Conservation (phyloP, 2,113 vertebrate genomes). For the Oenanthe oenanthe region DNA sequence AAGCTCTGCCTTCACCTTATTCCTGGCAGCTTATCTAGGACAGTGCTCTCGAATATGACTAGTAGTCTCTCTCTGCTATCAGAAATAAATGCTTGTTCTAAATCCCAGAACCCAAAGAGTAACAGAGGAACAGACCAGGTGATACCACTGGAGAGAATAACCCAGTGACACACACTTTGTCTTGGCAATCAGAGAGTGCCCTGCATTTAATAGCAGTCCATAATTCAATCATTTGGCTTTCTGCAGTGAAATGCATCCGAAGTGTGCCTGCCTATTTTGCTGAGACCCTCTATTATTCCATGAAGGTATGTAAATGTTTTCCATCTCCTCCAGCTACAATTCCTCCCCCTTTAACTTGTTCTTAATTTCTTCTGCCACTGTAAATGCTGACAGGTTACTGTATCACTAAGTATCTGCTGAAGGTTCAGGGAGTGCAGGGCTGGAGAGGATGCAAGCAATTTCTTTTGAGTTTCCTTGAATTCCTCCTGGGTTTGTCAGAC, state of each 20-base stretch:
- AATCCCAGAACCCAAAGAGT: background rate
- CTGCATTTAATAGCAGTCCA: background rate
- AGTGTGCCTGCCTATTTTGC: slow-evolving; percentile 91
- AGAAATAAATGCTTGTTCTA: background rate
- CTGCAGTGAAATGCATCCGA: slow-evolving; percentile 86
- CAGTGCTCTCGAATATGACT: background rate
- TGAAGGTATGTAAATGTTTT: slow-evolving; percentile 81
- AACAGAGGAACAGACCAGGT: background rate
- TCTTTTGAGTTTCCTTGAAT: background rate
- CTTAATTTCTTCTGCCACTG: background rate
- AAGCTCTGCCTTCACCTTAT: background rate
- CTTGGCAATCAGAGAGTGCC: background rate
- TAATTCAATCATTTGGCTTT: background rate
- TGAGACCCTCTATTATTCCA: slow-evolving; percentile 83
- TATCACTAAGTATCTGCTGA: background rate
- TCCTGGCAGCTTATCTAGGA: background rate
- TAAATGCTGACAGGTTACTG: background rate
- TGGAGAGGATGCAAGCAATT: background rate
- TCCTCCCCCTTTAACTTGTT: background rate
- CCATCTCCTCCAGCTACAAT: background rate
- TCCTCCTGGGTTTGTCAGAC: background rate
- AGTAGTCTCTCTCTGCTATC: background rate
- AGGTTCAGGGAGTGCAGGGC: background rate
- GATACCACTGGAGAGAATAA: background rate
- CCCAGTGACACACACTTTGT: background rate